Conservation (phyloP, 2,888 invertebrate species). For the Alsophila aescularia region DNA sequence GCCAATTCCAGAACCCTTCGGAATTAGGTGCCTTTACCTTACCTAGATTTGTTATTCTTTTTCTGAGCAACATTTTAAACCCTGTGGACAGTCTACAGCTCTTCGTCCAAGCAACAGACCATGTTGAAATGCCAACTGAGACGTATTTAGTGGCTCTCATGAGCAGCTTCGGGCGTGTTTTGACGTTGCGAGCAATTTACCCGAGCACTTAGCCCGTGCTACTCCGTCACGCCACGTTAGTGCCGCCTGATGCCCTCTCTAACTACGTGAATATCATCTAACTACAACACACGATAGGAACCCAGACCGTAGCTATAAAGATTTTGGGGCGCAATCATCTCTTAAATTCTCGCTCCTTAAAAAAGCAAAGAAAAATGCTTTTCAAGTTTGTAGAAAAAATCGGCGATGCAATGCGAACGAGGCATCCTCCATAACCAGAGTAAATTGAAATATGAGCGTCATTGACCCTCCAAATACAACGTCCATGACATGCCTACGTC, state of each 20-base stretch:
- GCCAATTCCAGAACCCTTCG: too few relatives aligned
- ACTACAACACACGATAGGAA: constrained; percentile 6
- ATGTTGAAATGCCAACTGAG: background rate
- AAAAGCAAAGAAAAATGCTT: too few relatives aligned
- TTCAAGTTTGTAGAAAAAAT: too few relatives aligned
- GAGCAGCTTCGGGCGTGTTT: constrained; percentile 43
- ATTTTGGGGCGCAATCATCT: too few relatives aligned
- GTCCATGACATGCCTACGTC: constrained; percentile 1
- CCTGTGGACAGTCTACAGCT: background rate
- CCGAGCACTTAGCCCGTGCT: constrained; percentile 62
- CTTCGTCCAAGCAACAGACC: background rate
- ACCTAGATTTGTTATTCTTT: too few relatives aligned
- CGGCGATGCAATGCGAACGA: too few relatives aligned
- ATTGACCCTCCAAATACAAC: background rate
- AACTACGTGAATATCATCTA: constrained; percentile 40
- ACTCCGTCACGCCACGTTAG: constrained; percentile 63
- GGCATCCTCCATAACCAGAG: too few relatives aligned
- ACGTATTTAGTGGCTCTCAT: constrained; percentile 7
- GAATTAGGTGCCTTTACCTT: too few relatives aligned
- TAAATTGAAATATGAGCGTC: too few relatives aligned
- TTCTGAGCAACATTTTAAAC: too few relatives aligned
- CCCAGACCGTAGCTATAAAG: too few relatives aligned
- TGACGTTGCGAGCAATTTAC: constrained; percentile 65
- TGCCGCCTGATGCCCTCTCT: constrained; percentile 49
- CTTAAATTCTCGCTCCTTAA: too few relatives aligned